Base-by-base conservation (phyloP, 2,797 vertebrate species). In the Cuniculus paca region DNA sequence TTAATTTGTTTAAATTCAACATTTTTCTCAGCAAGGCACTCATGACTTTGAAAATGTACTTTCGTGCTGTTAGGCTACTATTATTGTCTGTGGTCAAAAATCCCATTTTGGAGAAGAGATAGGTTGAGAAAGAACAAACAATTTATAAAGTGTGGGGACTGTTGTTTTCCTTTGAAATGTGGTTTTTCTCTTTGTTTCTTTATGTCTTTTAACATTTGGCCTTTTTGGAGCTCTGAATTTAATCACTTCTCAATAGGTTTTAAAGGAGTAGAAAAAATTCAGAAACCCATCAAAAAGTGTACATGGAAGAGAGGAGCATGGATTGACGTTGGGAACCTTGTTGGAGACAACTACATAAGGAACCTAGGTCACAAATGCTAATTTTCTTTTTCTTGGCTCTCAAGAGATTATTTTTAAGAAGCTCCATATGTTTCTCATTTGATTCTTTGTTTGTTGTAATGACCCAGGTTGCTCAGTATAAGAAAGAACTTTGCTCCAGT, bases 371-470 rank as follows among this genome's bases (percentile, higher is more conserved):
- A 39, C 14, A 60, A 14, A 17, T 92, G 16, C 13, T n/a, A 24
- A 16, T 58, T 56, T 14, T 28, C 17, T 85, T 86, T 68, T 86
- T 31, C 19, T 20, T 79, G 8, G 14, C 36, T 56, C 72, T 85
- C 36, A 78, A 58, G 78, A 94, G 79, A 56, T 50, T 70, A n/a
- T 65, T 81, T 65, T 77, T 65, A 56, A 92, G 84, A 91, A 61
- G 19, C 11, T 56, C 48, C 14, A 70, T 16, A 1, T 63, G n/a
- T 90, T 84, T 89, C 45, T 77, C 28, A 63, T 70, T 83, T 70
- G 63, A 28, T n/a, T 93, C 72, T 68, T 85, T 50, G 14, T 87
- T 84, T 84, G 14, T 60, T 65, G 34, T 48, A 77, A 34, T 88
- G 54, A 58, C 54, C n/a, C 17, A 42, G 58, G 54, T 50, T 86